Evolutionary conservation across 1,140 invertebrate genomes (phyloP).

Genomic region (Drosophila navojoa): DNA sequence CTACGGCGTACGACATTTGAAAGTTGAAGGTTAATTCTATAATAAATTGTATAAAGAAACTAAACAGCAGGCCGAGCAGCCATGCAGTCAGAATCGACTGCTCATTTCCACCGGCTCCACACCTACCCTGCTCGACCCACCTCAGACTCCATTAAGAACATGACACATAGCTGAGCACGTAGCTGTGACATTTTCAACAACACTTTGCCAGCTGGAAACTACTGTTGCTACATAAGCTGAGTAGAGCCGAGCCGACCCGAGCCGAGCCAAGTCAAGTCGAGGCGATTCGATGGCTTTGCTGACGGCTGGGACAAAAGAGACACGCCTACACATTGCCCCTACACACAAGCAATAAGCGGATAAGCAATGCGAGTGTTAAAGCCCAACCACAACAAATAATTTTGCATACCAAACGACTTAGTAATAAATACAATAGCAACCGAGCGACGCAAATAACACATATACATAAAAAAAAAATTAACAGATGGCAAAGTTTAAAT

Average conservation of each 20-base stretch:
- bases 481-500: constrained; percentile 10
- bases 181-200: constrained; percentile 43
- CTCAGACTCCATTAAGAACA: constrained; percentile 53
- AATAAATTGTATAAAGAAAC: constrained; percentile 59
- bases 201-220: constrained; percentile 20
- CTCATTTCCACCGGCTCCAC: constrained; percentile 17
- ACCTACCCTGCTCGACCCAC: constrained; percentile 3
- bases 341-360: constrained; percentile 35
- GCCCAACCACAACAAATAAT: constrained; percentile 43
- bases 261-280: constrained; percentile 1
- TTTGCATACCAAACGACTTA: constrained; percentile 64
- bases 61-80: constrained; percentile 25
- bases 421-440: constrained; percentile 46
- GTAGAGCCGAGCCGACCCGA: constrained; percentile 8
- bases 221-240: constrained; percentile 9
- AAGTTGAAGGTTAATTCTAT: constrained; percentile 75
- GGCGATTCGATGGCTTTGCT: constrained; percentile 8
- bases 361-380: constrained; percentile 20
- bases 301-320: constrained; percentile 37
- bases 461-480: constrained; percentile 2
- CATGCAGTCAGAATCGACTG: constrained; percentile 32
- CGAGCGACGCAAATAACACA: constrained; percentile 34
- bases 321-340: constrained; percentile 49
- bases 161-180: constrained; percentile 73
- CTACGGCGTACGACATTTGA: constrained; percentile 63